Evolutionary conservation across 2,797 vertebrate genomes (phyloP), one percentile per base, ranked within the genome.

Genomic region (Chiroxiphia lanceolata): DNA sequence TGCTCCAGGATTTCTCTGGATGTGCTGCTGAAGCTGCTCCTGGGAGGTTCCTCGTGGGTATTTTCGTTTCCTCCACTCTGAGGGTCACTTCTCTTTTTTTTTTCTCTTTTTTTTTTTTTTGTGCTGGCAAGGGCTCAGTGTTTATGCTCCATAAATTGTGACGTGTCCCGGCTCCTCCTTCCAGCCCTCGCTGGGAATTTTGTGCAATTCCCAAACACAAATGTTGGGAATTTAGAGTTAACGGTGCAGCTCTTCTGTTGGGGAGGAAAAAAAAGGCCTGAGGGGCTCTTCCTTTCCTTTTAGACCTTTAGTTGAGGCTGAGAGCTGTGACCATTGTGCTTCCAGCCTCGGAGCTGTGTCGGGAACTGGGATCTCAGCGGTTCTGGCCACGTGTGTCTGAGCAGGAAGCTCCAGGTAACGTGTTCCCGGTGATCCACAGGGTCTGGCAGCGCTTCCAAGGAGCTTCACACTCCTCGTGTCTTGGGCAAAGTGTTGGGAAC

Each of bases 161-260:
- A 54, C 5, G 0, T 61, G 20, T 53, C 80, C 13, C 3, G 1
- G 47, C 87, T 69, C 56, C 72, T 57, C 80, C 61, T 81, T 33
- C 10, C 13, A 12, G 34, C 68, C 7, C 77, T 82, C 0, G 1
- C 78, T 40, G 6, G 7, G 72, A 26, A 6, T n/a, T 31, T 4
- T 11, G 6, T 40, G 26, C 42, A 7, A 42, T 69, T 79, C 85
- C 75, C 63, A 27, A 74, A 29, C 26, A 13, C 47, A 40, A 48
- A 67, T 2, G 16, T 34, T 13, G 50, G 72, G 61, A 90, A 31
- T 65, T 78, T 17, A 15, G 9, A 4, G 65, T 70, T 33, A 7
- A 9, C n/a, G 8, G 0, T 16, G 10, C 2, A 31, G 19, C 45
- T 71, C 40, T 25, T 5, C 36, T 3, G 0, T 1, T 13, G 15